These are phyloP conservation scores for Malacoraja senta DNA, from an alignment of 2,797 vertebrate species.

Conservation along the genomic window DNA sequence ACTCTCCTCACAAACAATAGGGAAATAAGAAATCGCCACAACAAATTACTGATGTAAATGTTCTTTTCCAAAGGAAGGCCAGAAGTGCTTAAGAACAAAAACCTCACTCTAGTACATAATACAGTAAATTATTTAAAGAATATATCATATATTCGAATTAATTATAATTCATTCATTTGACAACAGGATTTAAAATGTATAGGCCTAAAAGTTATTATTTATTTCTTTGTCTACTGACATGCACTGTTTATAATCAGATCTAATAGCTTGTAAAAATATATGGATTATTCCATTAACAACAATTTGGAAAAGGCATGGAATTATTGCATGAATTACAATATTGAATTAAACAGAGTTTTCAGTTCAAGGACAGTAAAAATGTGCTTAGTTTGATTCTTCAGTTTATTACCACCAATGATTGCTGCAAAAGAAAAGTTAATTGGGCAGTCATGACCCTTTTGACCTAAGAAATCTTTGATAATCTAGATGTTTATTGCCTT, in stretches of 20 bases:
- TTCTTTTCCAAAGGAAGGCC: background rate
- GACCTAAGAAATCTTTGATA: background rate
- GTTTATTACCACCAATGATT: background rate
- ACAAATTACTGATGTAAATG: background rate
- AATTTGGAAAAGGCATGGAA: background rate
- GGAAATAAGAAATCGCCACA: background rate
- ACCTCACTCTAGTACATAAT: background rate
- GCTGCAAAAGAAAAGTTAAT: background rate
- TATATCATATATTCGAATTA: background rate
- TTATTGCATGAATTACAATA: background rate
- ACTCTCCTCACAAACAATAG: no score
- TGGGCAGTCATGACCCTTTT: background rate
- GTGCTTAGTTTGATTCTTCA: background rate
- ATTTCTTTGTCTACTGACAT: no score
- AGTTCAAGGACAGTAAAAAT: background rate
- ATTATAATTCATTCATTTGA: background rate
- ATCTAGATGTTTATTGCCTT: background rate
- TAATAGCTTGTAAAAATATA: background rate
- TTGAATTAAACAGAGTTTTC: background rate
- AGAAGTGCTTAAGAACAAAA: background rate
- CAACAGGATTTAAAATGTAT: background rate
- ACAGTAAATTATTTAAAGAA: background rate
- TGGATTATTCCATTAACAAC: background rate
- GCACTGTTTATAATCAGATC: background rate
- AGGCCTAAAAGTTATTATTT: background rate